Base-by-base conservation (phyloP, 1,140 invertebrate species). In the Asobara japonica region DNA sequence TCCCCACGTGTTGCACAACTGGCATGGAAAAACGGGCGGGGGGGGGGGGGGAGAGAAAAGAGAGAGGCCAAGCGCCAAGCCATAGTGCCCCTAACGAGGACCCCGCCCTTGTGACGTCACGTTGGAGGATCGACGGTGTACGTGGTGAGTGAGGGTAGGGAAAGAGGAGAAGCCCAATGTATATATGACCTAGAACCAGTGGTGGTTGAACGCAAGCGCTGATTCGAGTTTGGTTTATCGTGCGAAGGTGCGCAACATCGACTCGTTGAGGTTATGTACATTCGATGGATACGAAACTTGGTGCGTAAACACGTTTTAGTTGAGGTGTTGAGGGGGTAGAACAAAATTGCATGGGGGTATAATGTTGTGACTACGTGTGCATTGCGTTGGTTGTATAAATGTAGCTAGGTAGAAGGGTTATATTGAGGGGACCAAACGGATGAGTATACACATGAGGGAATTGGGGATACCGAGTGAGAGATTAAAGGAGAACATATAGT, bases 21-120 rank as follows among this genome's bases (percentile, higher is more conserved):
- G 25, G 18, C 68, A 65, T 65, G 69, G 77, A 65, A 51, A 60
- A 36, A 65, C 33, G 62, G 20, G 62, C 10, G 20, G 20, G 51
- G 27, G 18, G 27, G 51, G 27, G 51, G 6, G 51, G 18, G n/a
- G n/a, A n/a, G n/a, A n/a, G n/a, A n/a, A n/a, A 65, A 36, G 18
- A 56, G 31, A 65, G 31, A 65, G 10, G 25, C 65, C 16, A 45
- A 66, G n/a, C 65, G n/a, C 33, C 36, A 27, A 20, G 29, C n/a
- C 18, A 65, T 61, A 65, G 45, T 65, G 74, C 78, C 76, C 79
- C 80, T 84, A 85, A 85, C 83, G 79, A 86, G 80, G 73, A 86
- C 85, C 82, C 84, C 85, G 83, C 85, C 85, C 85, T 84, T 82
- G 79, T 86, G 83, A 86, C 85, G 85, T 86, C 84, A 86, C 61